These are phyloP conservation scores for Zoanthus sociatus DNA, from an alignment of 92 coral and sea anemone genomes.

Conservation along the genomic window DNA sequence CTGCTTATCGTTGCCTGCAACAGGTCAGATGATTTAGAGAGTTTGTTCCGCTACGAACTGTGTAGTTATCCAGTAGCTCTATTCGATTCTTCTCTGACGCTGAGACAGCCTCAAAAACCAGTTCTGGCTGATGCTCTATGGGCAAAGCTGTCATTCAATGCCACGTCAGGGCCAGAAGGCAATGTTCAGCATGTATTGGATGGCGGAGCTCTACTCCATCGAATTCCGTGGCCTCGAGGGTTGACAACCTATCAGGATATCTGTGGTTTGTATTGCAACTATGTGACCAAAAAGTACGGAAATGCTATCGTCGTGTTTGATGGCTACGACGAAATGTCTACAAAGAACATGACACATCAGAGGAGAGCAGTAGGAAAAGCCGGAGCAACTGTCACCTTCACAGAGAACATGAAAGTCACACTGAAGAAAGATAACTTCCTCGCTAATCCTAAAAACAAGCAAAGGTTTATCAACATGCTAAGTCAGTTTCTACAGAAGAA, in stretches of 20 bases:
- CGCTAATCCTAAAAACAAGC: conserved; percentile 57
- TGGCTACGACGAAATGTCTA: not conserved
- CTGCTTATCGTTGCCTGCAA: conserved; percentile 41
- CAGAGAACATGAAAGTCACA: conserved; percentile 39
- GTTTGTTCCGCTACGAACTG: conserved; percentile 12
- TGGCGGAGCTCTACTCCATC: not conserved
- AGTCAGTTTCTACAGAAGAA: conserved; percentile 12
- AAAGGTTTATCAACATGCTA: conserved; percentile 51
- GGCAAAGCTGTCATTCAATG: not conserved
- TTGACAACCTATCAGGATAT: conserved; percentile 1
- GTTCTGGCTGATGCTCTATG: conserved; percentile 25
- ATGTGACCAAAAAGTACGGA: conserved; percentile 18
- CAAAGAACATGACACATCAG: conserved; percentile 39
- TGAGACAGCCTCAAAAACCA: conserved; percentile 14
- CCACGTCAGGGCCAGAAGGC: not conserved
- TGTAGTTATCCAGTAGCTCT: conserved; percentile 16
- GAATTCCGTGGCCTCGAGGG: not conserved
- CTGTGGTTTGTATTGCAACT: conserved; percentile 12
- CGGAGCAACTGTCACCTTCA: conserved; percentile 48
- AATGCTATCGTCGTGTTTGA: not conserved
- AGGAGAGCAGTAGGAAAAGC: conserved; percentile 47
- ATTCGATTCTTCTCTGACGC: conserved; percentile 27
- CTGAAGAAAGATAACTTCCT: conserved; percentile 67
- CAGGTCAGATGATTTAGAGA: not conserved
- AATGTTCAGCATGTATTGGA: not conserved